Conservation (phyloP, 2,113 vertebrate genomes). For the Sula dactylatra region DNA sequence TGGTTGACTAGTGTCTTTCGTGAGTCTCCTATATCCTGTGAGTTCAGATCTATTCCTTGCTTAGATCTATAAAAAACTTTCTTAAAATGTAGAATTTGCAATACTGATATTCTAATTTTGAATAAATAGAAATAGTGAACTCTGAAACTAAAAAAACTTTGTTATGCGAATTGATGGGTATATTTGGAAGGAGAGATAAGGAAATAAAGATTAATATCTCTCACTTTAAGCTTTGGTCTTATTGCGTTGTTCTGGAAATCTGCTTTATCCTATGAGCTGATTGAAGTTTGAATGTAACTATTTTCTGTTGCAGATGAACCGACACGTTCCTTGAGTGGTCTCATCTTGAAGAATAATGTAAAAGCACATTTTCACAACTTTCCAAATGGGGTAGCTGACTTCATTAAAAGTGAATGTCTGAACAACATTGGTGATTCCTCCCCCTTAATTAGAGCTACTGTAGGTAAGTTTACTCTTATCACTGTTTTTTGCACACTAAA, state of each 20-base stretch:
- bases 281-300: not conserved
- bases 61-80: not conserved
- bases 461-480: slow-evolving; percentile 80
- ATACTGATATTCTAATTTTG: not conserved
- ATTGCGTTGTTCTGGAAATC: not conserved
- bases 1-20: not conserved
- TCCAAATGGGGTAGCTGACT: slow-evolving; percentile 91
- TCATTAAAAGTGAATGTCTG: slow-evolving; percentile 95
- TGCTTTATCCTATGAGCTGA: not conserved
- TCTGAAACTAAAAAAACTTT: not conserved
- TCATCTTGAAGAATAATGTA: slow-evolving; percentile 97
- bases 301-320: slow-evolving; percentile 85
- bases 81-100: not conserved
- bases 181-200: not conserved
- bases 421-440: slow-evolving; percentile 94
- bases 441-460: slow-evolving; percentile 93
- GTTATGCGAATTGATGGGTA: not conserved
- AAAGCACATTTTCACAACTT: slow-evolving; percentile 97
- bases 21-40: not conserved
- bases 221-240: not conserved
- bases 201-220: not conserved
- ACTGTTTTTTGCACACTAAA: not conserved
- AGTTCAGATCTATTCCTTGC: not conserved
- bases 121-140: not conserved
- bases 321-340: slow-evolving; percentile 91